Conservation (phyloP, 2,888 invertebrate genomes). For the Lasioglossum leucozonium region DNA sequence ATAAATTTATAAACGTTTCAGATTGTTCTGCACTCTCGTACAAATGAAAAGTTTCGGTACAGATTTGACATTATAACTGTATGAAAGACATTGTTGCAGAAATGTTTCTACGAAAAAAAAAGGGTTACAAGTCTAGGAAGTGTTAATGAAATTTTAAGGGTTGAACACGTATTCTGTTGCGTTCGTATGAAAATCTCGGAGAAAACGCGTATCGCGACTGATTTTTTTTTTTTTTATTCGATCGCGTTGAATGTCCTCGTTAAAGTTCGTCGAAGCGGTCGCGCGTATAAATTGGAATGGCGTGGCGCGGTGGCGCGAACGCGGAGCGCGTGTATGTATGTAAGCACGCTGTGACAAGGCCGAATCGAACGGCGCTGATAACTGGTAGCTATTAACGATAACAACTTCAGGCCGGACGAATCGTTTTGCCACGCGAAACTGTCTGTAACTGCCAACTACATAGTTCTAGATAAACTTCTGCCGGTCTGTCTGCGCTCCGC, state of each 20-base stretch:
- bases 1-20: background rate
- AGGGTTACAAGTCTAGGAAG: background rate
- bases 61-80: background rate
- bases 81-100: background rate
- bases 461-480: conserved; percentile 74
- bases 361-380: conserved; percentile 74
- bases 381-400: conserved; percentile 75
- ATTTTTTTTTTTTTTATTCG: background rate
- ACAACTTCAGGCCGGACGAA: conserved; percentile 72
- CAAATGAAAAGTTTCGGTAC: background rate
- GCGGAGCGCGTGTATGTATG: conserved; percentile 7
- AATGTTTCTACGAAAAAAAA: background rate
- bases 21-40: background rate
- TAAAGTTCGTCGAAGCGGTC: conserved; percentile 23
- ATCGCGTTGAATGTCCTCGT: conserved; percentile 10
- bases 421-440: conserved; percentile 68
- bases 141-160: background rate
- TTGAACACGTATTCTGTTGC: too few species aligned
- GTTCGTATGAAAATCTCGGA: too few species aligned
- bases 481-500: conserved; percentile 43
- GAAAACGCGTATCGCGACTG: background rate
- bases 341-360: conserved; percentile 54
- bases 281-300: conserved; percentile 21
- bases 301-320: background rate
- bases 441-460: conserved; percentile 68